These are phyloP conservation scores for Diorhabda elongata DNA, from an alignment of 1,140 invertebrate species.

Conservation along the genomic window DNA sequence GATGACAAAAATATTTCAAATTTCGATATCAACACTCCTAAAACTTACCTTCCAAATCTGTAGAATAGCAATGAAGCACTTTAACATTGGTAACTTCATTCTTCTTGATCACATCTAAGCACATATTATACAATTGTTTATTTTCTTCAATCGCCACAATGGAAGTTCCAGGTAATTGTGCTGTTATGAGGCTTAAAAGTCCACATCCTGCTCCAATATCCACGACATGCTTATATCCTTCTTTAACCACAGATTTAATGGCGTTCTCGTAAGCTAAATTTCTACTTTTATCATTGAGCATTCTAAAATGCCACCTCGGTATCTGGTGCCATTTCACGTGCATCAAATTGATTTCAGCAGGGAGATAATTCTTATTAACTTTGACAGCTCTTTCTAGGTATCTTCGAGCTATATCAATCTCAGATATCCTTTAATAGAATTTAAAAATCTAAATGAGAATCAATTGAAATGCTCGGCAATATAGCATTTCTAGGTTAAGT, in stretches of 20 bases:
- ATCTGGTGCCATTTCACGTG: slow-evolving; percentile 46
- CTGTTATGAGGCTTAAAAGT: slow-evolving; percentile 62
- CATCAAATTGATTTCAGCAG: slow-evolving; percentile 37
- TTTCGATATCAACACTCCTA: neutral
- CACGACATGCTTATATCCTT: slow-evolving; percentile 56
- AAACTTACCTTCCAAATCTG: slow-evolving; percentile 43
- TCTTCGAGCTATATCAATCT: slow-evolving; percentile 28
- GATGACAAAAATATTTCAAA: slow-evolving; percentile 7
- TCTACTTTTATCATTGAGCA: slow-evolving; percentile 70
- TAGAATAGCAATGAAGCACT: slow-evolving; percentile 54
- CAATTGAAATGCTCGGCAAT: neutral
- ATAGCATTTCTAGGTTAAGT: neutral
- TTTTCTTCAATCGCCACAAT: slow-evolving; percentile 66
- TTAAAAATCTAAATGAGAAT: neutral
- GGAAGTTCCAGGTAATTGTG: slow-evolving; percentile 51
- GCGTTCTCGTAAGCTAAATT: slow-evolving; percentile 64
- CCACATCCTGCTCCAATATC: slow-evolving; percentile 76
- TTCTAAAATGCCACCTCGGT: slow-evolving; percentile 76
- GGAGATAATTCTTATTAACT: slow-evolving; percentile 28
- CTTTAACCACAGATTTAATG: slow-evolving; percentile 51
- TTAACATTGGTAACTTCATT: slow-evolving; percentile 50
- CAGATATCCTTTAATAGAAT: slow-evolving; percentile 26
- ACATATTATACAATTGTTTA: slow-evolving; percentile 58
- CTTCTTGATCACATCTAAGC: slow-evolving; percentile 52
- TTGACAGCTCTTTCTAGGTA: slow-evolving; percentile 32